phyloP scores from a whole-genome alignment of 2,797 vertebrate genomes.

The Pteropus rufus region DNA sequence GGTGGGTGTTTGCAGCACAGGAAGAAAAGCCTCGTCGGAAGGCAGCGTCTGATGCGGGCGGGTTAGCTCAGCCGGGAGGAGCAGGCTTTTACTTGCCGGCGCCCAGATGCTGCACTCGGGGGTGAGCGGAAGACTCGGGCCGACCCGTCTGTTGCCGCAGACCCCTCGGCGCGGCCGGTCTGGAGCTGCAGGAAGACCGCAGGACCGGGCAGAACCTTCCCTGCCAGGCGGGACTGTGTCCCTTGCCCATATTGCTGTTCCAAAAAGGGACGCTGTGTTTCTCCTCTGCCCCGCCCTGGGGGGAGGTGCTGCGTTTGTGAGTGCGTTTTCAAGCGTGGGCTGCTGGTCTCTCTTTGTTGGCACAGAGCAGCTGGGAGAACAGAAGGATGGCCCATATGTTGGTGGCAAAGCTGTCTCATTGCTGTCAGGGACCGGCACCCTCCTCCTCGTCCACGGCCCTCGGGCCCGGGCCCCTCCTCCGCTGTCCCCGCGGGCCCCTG shows the following conservation, averaged over 20 bases:
- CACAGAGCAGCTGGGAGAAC: neutral
- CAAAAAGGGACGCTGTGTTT: neutral
- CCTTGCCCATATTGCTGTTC: fast-evolving
- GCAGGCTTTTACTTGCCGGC: fast-evolving
- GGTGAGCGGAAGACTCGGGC: fast-evolving
- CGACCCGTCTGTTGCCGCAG: fast-evolving
- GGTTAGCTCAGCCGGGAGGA: fast-evolving
- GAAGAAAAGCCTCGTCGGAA: fast-evolving
- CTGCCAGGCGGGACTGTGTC: fast-evolving
- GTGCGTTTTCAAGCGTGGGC: neutral
- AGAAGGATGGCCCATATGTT: neutral
- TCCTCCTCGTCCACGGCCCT: neutral
- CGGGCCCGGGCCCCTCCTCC: fast-evolving
- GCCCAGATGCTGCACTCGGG: fast-evolving
- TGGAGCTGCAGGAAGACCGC: too few relatives aligned
- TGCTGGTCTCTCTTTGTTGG: neutral
- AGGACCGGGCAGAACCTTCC: fast-evolving
- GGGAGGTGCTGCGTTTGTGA: fast-evolving
- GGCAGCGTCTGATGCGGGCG: fast-evolving
- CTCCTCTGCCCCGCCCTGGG: neutral
- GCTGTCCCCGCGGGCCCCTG: neutral
- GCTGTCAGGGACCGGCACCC: neutral
- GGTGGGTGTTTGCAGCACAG: neutral
- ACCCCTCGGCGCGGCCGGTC: fast-evolving
- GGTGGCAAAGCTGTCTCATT: neutral